Conservation (phyloP, 2,888 invertebrate genomes). For the Cryptophagus acutangulus region DNA sequence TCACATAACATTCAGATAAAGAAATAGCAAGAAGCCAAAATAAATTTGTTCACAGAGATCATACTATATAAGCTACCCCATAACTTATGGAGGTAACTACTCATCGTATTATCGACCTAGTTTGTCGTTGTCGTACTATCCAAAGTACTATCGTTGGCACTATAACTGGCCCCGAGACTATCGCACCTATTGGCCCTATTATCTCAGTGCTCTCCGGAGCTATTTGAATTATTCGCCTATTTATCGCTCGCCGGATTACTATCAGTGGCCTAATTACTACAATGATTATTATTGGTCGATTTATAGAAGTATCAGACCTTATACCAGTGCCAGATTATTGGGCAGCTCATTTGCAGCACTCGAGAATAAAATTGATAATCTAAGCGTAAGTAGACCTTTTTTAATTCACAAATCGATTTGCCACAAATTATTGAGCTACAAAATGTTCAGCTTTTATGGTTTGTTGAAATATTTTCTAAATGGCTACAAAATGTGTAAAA, state of each 20-base stretch:
- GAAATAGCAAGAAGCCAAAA: background rate
- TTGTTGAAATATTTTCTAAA: no score
- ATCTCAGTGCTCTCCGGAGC: conserved; percentile 18
- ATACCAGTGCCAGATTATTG: conserved; percentile 27
- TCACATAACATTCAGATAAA: no score
- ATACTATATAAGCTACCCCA: conserved; percentile 32
- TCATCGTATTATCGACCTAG: conserved; percentile 20
- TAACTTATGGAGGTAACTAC: conserved; percentile 13
- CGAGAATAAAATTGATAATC: conserved; percentile 32
- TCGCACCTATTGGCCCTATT: conserved; percentile 29
- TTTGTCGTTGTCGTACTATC: conserved; percentile 22
- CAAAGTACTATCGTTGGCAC: conserved; percentile 32
- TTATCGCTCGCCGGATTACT: conserved; percentile 25
- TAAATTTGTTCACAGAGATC: conserved; percentile 26
- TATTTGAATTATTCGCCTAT: conserved; percentile 23
- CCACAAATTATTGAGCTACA: no score
- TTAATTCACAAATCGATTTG: no score
- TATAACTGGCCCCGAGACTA: conserved; percentile 30
- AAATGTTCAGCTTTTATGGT: no score
- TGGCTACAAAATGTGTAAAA: no score
- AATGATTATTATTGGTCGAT: conserved; percentile 23
- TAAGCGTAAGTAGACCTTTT: conserved; percentile 29
- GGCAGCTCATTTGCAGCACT: conserved; percentile 32
- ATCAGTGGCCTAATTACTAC: conserved; percentile 26
- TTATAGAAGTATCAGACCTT: conserved; percentile 21